phyloP scores from a whole-genome alignment of 2,888 invertebrate species.

The Tenthredo notha region DNA sequence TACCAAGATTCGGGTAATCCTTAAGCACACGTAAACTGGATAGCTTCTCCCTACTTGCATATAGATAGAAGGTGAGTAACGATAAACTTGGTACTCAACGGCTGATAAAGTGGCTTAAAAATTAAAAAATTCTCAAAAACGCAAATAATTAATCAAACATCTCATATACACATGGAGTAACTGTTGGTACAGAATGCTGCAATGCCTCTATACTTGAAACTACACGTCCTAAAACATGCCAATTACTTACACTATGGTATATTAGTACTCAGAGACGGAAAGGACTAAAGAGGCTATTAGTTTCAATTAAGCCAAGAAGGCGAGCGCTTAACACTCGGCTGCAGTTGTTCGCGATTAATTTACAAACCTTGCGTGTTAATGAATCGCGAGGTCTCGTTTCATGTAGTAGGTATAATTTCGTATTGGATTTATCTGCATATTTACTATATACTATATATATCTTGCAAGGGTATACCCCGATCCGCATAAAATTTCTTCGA shows the following conservation, averaged over 20 bases:
- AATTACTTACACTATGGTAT: not conserved
- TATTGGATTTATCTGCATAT: not conserved
- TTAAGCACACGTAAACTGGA: slow-evolving; percentile 21
- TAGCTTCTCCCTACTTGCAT: slow-evolving; percentile 15
- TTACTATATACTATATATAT: not conserved
- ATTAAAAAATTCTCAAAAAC: not conserved
- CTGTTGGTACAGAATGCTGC: not conserved
- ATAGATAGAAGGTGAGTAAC: slow-evolving; percentile 30
- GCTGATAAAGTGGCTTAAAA: not conserved
- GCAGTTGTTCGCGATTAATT: slow-evolving; percentile 25
- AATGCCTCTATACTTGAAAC: not conserved
- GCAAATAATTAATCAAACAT: not conserved
- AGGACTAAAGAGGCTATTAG: not conserved
- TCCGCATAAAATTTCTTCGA: not conserved
- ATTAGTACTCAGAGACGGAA: not conserved
- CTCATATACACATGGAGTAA: not conserved
- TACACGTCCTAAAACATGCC: not conserved
- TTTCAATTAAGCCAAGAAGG: slow-evolving; percentile 40
- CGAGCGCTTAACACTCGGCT: not conserved
- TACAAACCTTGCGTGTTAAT: not conserved
- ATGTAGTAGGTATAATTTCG: not conserved
- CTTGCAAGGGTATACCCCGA: not conserved
- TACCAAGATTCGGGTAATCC: slow-evolving; percentile 30
- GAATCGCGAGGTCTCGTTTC: not conserved
- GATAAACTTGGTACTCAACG: slow-evolving; percentile 3